Evolutionary conservation across 2,888 invertebrate species (phyloP).

Genomic region (Plebejus anna): DNA sequence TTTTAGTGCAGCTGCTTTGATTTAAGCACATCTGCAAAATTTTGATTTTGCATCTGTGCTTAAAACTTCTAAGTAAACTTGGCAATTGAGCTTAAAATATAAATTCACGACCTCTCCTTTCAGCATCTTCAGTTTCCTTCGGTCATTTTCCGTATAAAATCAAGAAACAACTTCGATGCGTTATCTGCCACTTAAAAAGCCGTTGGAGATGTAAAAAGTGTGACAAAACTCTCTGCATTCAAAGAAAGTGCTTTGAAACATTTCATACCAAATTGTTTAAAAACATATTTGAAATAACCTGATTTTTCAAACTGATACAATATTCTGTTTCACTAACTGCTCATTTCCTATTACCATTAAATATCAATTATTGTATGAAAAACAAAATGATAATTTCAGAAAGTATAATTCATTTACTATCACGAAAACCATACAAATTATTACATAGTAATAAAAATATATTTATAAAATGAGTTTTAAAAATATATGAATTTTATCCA

Average conservation of each 20-base stretch:
- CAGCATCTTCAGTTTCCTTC: neutral
- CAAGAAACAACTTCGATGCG: neutral
- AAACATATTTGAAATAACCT: neutral
- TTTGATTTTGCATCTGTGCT: no score
- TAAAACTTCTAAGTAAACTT: no score
- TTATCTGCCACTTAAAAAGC: slow-evolving; percentile 1
- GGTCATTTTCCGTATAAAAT: neutral
- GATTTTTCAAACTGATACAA: neutral
- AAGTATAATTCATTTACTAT: no score
- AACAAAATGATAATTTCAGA: no score
- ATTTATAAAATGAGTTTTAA: no score
- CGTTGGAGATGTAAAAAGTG: slow-evolving; percentile 17
- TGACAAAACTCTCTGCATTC: slow-evolving; percentile 13
- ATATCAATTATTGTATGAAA: no score
- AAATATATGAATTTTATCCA: no score
- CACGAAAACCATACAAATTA: no score
- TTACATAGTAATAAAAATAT: no score
- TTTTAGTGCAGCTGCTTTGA: no score
- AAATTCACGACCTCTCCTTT: neutral
- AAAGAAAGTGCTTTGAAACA: slow-evolving; percentile 1
- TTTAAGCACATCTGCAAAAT: no score
- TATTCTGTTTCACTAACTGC: neutral
- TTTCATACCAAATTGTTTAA: slow-evolving; percentile 10
- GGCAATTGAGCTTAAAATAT: neutral
- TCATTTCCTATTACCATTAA: neutral